Conservation (phyloP, 2,888 invertebrate species). For the Lymantria monacha region DNA sequence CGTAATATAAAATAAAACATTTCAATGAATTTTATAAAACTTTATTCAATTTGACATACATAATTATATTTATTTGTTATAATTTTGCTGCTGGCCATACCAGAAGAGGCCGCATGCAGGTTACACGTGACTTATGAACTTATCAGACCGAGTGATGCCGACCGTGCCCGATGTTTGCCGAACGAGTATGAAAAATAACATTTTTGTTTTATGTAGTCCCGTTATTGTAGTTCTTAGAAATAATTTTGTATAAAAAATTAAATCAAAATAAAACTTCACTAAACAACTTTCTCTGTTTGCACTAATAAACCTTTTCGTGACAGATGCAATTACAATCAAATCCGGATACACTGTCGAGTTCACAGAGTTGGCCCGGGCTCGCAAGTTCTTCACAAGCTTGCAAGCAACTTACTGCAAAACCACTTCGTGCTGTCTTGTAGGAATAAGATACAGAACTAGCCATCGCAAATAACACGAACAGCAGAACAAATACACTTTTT, state of each 20-base stretch:
- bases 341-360: not conserved
- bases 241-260: not conserved
- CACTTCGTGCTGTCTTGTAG: not conserved
- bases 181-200: not conserved
- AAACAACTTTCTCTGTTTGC: not conserved
- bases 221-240: not conserved
- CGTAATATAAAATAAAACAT: no score
- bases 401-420: not conserved
- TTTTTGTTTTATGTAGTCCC: not conserved
- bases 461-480: not conserved
- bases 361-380: not conserved
- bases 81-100: no score
- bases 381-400: not conserved
- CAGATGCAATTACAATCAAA: not conserved
- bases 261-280: not conserved
- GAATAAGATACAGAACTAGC: not conserved
- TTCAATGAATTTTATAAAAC: no score
- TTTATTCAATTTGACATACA: no score
- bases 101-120: not conserved
- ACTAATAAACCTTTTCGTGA: not conserved
- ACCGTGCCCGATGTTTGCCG: not conserved
- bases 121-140: not conserved
- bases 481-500: not conserved
- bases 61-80: no score
- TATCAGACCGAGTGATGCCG: no score